phyloP scores from a whole-genome alignment of 2,888 invertebrate genomes.

The Bhutanitis thaidina region DNA sequence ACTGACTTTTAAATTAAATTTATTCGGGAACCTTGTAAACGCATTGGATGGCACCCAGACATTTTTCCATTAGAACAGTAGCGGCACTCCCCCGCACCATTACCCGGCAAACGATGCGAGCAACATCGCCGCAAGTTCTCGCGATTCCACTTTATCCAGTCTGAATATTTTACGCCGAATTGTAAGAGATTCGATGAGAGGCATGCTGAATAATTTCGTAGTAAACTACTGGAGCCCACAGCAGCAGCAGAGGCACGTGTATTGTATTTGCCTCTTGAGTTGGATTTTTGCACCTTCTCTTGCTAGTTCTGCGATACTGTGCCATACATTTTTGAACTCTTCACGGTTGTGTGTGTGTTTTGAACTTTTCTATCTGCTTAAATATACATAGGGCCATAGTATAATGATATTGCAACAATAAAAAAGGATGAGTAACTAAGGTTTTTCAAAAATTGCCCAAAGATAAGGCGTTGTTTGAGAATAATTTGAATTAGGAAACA shows the following conservation, averaged over 20 bases:
- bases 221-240: constrained; percentile 6
- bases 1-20: too few relatives aligned
- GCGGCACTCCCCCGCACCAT: constrained; percentile 48
- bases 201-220: constrained; percentile 42
- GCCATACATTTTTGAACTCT: too few relatives aligned
- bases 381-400: too few relatives aligned
- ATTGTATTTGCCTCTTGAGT: constrained; percentile 37
- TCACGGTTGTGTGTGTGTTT: too few relatives aligned
- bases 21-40: constrained; percentile 13
- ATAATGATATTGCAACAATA: too few relatives aligned
- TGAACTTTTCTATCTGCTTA: too few relatives aligned
- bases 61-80: constrained; percentile 54
- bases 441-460: too few relatives aligned
- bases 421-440: too few relatives aligned
- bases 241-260: constrained; percentile 1
- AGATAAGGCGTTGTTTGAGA: too few relatives aligned
- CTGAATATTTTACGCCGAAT: constrained; percentile 38
- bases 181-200: constrained; percentile 40
- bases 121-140: constrained; percentile 41
- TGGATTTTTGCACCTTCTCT: too few relatives aligned
- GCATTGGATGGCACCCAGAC: constrained; percentile 43
- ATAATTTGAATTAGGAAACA: too few relatives aligned
- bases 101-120: constrained; percentile 55
- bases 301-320: too few relatives aligned
- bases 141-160: constrained; percentile 42